Conservation (phyloP, 2,113 vertebrate genomes). For the Hirundichthys speculiger region DNA sequence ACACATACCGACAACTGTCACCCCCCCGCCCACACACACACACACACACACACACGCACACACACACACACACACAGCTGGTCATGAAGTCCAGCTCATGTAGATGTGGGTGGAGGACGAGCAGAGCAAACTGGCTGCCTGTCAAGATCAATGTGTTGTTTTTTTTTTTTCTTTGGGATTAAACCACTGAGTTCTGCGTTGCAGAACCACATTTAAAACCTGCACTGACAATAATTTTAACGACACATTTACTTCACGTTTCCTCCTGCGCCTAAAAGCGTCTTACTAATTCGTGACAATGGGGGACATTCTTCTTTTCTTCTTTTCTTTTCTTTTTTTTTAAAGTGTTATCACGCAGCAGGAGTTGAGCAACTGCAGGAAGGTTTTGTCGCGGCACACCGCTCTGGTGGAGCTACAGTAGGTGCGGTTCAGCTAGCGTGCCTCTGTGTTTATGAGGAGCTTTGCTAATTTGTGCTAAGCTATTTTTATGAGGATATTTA, state of each 20-base stretch:
- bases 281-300: too few relatives aligned
- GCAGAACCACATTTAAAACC: neutral
- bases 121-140: conserved; percentile 34
- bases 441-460: too few relatives aligned
- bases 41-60: too few relatives aligned
- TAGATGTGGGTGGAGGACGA: conserved; percentile 29
- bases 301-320: too few relatives aligned
- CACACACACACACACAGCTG: conserved; percentile 19
- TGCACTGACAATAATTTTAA: too few relatives aligned
- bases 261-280: too few relatives aligned
- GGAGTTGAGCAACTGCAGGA: conserved; percentile 49
- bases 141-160: conserved; percentile 52
- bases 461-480: too few relatives aligned
- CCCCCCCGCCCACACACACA: conserved; percentile 39
- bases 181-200: neutral
- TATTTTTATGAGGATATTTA: neutral
- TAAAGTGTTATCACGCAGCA: too few relatives aligned
- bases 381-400: conserved; percentile 35
- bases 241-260: too few relatives aligned
- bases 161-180: conserved; percentile 7
- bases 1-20: conserved; percentile 18
- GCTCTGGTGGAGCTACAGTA: too few relatives aligned
- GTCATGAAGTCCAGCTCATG: conserved; percentile 58
- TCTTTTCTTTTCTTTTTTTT: too few relatives aligned
- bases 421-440: too few relatives aligned